phyloP scores from a whole-genome alignment of 2,797 vertebrate species.

The Kryptopterus vitreolus region DNA sequence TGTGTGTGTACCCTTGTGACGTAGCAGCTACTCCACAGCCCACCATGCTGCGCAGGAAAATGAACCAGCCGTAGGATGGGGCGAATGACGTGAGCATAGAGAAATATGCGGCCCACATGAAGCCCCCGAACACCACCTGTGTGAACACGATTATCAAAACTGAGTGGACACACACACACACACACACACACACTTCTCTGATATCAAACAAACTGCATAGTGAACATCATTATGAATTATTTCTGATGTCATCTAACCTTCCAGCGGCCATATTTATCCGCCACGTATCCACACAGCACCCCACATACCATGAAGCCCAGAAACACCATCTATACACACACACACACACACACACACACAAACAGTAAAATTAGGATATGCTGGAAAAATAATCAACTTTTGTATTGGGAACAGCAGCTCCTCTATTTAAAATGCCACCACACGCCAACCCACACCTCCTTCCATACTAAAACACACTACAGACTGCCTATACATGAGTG shows the following conservation, averaged over 20 bases:
- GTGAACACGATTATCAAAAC: slow-evolving; percentile 28
- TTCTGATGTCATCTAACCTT: slow-evolving; percentile 74
- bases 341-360: slow-evolving; percentile 29
- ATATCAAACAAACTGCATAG: neutral
- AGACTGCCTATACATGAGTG: neutral
- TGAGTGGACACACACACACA: neutral
- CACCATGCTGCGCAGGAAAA: slow-evolving; percentile 90
- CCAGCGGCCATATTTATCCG: slow-evolving; percentile 89
- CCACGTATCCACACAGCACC: slow-evolving; percentile 80
- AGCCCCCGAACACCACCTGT: slow-evolving; percentile 86
- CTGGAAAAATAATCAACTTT: neutral
- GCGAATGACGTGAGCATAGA: slow-evolving; percentile 91
- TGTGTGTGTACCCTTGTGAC: slow-evolving; percentile 82
- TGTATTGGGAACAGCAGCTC: neutral
- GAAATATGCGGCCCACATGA: slow-evolving; percentile 91
- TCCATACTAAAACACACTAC: neutral
- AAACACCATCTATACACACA: slow-evolving; percentile 87
- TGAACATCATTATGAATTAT: neutral
- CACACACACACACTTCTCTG: slow-evolving; percentile 33
- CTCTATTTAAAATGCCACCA: neutral
- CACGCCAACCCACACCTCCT: neutral
- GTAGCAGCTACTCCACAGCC: slow-evolving; percentile 89
- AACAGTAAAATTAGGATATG: neutral
- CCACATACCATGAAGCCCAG: slow-evolving; percentile 93
- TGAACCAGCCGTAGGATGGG: slow-evolving; percentile 89